Evolutionary conservation across 2,888 invertebrate species (phyloP).

Genomic region (Amiota communis): DNA sequence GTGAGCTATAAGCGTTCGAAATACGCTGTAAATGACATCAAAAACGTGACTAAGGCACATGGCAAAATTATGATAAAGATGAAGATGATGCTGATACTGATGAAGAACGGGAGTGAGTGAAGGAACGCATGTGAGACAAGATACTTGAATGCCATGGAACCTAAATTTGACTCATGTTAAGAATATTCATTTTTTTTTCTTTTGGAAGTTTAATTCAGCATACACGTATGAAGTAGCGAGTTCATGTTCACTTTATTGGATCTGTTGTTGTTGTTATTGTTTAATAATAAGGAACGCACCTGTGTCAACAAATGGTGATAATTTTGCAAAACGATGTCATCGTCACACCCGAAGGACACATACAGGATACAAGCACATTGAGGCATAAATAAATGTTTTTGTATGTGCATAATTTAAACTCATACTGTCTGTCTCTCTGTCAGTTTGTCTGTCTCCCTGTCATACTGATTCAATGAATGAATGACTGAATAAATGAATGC

Average conservation of each 20-base stretch:
- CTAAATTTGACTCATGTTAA: too few relatives aligned
- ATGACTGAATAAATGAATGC: neutral
- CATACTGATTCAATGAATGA: conserved; percentile 10
- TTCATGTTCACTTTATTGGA: too few relatives aligned
- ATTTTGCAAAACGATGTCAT: conserved; percentile 50
- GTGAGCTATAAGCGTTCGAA: neutral
- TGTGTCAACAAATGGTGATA: conserved; percentile 52
- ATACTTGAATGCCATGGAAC: too few relatives aligned
- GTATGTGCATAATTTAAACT: too few relatives aligned
- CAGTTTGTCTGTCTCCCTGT: conserved; percentile 24
- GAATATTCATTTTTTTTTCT: too few relatives aligned
- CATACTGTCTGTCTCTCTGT: conserved; percentile 6
- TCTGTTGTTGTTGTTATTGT: too few relatives aligned
- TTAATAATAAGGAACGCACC: conserved; percentile 36
- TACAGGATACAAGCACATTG: conserved; percentile 48
- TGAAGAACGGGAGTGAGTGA: neutral
- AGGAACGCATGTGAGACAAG: too few relatives aligned
- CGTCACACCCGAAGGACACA: conserved; percentile 5
- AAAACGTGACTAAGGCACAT: neutral
- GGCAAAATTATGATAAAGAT: too few relatives aligned
- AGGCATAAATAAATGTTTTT: too few relatives aligned
- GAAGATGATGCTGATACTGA: neutral
- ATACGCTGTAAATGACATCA: neutral
- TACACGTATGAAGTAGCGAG: too few relatives aligned
- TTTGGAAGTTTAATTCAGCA: too few relatives aligned